phyloP scores from a whole-genome alignment of 2,113 vertebrate species.

The Campylomormyrus numenius region DNA sequence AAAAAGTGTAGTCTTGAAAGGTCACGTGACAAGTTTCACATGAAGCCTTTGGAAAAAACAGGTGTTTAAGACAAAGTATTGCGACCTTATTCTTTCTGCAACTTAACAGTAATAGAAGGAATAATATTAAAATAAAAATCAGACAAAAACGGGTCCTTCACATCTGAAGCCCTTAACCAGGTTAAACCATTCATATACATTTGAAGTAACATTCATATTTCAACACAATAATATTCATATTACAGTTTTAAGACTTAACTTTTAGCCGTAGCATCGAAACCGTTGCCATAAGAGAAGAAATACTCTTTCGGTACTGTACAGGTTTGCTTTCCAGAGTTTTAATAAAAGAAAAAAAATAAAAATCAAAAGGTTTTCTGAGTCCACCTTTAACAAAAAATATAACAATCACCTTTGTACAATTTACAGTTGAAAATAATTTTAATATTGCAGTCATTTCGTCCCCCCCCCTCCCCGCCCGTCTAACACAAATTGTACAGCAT shows the following conservation, averaged over 20 bases:
- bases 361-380: constrained; percentile 36
- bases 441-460: constrained; percentile 57
- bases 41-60: constrained; percentile 55
- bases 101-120: constrained; percentile 47
- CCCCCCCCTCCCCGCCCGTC: background rate
- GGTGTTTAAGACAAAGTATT: constrained; percentile 55
- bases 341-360: constrained; percentile 24
- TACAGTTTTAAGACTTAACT: constrained; percentile 63
- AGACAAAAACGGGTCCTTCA: constrained; percentile 54
- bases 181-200: constrained; percentile 70
- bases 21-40: constrained; percentile 63
- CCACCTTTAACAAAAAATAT: constrained; percentile 44
- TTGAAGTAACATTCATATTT: constrained; percentile 79
- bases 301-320: constrained; percentile 64
- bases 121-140: constrained; percentile 2
- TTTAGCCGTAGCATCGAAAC: constrained; percentile 63
- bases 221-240: constrained; percentile 68
- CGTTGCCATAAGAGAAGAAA: constrained; percentile 52
- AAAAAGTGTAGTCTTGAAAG: constrained; percentile 67
- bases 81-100: constrained; percentile 64
- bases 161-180: constrained; percentile 68
- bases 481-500: constrained; percentile 1
- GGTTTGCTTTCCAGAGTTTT: constrained; percentile 54
- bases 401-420: constrained; percentile 54
- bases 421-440: constrained; percentile 56